Evolutionary conservation across 2,113 vertebrate genomes (phyloP).

Genomic region (Cercopithecus mona): DNA sequence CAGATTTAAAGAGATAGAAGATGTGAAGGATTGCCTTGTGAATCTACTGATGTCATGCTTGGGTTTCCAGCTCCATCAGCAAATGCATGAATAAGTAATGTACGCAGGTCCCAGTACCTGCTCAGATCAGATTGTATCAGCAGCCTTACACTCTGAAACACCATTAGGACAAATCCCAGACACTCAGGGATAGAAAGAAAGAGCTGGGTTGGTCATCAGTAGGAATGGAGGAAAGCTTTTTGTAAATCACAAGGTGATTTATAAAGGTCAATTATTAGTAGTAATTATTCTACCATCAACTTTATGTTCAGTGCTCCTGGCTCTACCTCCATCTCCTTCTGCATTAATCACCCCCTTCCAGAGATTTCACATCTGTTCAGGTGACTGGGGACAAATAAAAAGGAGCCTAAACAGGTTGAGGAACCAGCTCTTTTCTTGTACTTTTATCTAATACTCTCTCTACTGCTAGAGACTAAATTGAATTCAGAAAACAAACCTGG

Average conservation of each 20-base stretch:
- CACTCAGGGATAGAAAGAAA: neutral
- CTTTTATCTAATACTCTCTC: neutral
- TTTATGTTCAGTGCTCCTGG: neutral
- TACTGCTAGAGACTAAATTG: neutral
- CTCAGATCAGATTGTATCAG: slow-evolving; percentile 48
- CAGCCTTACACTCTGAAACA: slow-evolving; percentile 23
- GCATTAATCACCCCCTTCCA: neutral
- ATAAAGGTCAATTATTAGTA: slow-evolving; percentile 18
- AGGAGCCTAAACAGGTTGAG: neutral
- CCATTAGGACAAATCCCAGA: slow-evolving; percentile 48
- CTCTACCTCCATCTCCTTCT: neutral
- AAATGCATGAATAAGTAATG: slow-evolving; percentile 62
- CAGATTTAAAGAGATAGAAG: slow-evolving; percentile 56
- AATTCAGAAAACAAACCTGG: neutral
- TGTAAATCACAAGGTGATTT: slow-evolving; percentile 13
- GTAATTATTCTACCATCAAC: slow-evolving; percentile 28
- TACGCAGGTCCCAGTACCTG: slow-evolving; percentile 9
- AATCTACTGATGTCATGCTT: slow-evolving; percentile 23
- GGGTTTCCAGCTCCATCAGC: slow-evolving; percentile 51
- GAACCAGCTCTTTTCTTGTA: neutral
- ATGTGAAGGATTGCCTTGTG: neutral
- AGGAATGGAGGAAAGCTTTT: neutral
- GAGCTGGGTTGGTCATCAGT: neutral
- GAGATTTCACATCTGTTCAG: neutral
- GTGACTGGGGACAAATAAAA: neutral